Evolutionary conservation across 1,140 invertebrate species (phyloP).

Genomic region (Drosophila persimilis): DNA sequence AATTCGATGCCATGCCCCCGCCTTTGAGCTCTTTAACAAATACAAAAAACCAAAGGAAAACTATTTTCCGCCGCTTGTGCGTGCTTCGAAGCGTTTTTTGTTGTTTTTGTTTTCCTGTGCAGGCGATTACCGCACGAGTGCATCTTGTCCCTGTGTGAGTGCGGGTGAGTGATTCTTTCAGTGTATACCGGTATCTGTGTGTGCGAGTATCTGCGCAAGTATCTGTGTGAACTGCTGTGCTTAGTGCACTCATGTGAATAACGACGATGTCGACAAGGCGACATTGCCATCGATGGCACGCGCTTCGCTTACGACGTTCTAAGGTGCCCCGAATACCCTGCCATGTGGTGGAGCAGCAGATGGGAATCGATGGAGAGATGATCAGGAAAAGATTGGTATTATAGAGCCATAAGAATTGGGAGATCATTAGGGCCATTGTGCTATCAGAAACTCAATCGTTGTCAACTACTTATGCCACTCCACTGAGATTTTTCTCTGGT

Average conservation of each 20-base stretch:
- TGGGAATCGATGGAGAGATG: too few species aligned
- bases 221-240: conserved; percentile 33
- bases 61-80: conserved; percentile 40
- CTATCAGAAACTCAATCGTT: too few species aligned
- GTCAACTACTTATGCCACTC: too few species aligned
- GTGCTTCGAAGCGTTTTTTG: conserved; percentile 24
- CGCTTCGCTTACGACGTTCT: conserved; percentile 7
- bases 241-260: conserved; percentile 68
- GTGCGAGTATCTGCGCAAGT: conserved; percentile 17
- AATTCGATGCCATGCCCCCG: conserved; percentile 41
- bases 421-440: too few species aligned
- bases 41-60: conserved; percentile 24
- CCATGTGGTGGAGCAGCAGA: not conserved
- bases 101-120: conserved; percentile 21
- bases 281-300: conserved; percentile 56
- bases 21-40: conserved; percentile 27
- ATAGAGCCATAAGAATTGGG: too few species aligned
- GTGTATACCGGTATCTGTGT: not conserved
- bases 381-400: too few species aligned
- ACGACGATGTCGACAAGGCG: conserved; percentile 42
- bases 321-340: conserved; percentile 1
- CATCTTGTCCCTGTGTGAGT: conserved; percentile 28
- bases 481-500: too few species aligned
- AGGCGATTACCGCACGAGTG: conserved; percentile 56
- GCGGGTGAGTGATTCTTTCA: conserved; percentile 19